Percentiles rank a stretch among this genome's conserved stretches.
These are phyloP conservation scores for Hemibagrus wyckioides DNA, from an alignment of 2,113 vertebrate species.

Conservation along the genomic window DNA sequence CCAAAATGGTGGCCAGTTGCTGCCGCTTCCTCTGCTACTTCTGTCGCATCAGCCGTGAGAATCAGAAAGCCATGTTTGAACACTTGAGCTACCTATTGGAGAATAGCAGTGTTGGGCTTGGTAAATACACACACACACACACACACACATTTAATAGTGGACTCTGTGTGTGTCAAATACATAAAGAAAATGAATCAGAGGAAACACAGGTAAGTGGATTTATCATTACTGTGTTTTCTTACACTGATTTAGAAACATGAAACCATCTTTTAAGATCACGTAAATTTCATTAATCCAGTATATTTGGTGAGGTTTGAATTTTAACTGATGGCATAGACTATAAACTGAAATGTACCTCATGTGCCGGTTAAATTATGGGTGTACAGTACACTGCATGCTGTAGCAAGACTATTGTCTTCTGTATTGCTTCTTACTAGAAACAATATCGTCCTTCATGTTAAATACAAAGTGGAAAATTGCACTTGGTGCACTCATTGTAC, in stretches of 20 bases:
- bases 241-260: slow-evolving; percentile 5
- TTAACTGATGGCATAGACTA: background rate
- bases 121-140: slow-evolving; percentile 62
- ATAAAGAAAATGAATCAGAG: background rate
- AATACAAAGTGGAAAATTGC: background rate
- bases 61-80: slow-evolving; percentile 99
- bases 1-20: slow-evolving; percentile 98
- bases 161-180: too few species aligned
- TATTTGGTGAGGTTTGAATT: slow-evolving; percentile 9
- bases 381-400: background rate
- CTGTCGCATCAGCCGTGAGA: slow-evolving; percentile 97
- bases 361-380: background rate
- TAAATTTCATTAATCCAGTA: background rate
- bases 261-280: background rate
- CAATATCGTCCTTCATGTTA: background rate
- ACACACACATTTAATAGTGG: too few species aligned
- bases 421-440: background rate
- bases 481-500: background rate
- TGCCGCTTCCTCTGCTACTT: slow-evolving; percentile 98
- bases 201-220: background rate
- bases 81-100: slow-evolving; percentile 96
- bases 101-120: slow-evolving; percentile 95
- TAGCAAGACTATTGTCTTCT: background rate
- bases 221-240: slow-evolving; percentile 29
- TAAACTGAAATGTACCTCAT: background rate